Conservation (phyloP, 2,797 vertebrate genomes). For the Silurus aristotelis region DNA sequence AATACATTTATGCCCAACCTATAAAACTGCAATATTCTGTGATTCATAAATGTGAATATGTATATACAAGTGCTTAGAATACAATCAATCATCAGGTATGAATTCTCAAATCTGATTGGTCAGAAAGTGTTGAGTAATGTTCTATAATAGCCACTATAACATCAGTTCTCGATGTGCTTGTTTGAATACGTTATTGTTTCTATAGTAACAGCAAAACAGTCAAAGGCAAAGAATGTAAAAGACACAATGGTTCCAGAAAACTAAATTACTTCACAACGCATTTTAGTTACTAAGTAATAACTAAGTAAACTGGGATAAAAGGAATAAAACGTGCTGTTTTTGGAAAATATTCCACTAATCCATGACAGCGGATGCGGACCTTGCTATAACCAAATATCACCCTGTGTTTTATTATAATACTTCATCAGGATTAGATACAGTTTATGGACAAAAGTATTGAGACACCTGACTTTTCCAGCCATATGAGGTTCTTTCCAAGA, state of each 20-base stretch:
- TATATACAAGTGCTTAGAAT: neutral
- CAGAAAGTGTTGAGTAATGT: neutral
- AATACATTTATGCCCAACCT: neutral
- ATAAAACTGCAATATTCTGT: neutral
- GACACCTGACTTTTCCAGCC: too few relatives aligned
- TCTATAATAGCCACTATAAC: neutral
- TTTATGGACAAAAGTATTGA: too few relatives aligned
- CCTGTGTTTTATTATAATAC: too few relatives aligned
- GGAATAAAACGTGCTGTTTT: neutral
- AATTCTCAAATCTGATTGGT: neutral
- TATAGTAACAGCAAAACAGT: neutral
- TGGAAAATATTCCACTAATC: neutral
- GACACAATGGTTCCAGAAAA: too few relatives aligned
- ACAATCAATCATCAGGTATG: neutral
- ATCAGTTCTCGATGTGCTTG: neutral
- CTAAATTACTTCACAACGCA: neutral
- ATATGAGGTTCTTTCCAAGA: too few relatives aligned
- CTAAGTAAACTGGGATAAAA: neutral
- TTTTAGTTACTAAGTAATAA: too few relatives aligned
- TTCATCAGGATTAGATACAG: too few relatives aligned
- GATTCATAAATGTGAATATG: neutral
- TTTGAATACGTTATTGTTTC: neutral
- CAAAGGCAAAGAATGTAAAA: too few relatives aligned
- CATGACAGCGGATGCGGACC: too few relatives aligned
- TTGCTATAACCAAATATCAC: too few relatives aligned